Percentiles rank a stretch among this genome's conserved stretches.
phyloP scores from a whole-genome alignment of 2,888 invertebrate species.

The Ctena decussata region DNA sequence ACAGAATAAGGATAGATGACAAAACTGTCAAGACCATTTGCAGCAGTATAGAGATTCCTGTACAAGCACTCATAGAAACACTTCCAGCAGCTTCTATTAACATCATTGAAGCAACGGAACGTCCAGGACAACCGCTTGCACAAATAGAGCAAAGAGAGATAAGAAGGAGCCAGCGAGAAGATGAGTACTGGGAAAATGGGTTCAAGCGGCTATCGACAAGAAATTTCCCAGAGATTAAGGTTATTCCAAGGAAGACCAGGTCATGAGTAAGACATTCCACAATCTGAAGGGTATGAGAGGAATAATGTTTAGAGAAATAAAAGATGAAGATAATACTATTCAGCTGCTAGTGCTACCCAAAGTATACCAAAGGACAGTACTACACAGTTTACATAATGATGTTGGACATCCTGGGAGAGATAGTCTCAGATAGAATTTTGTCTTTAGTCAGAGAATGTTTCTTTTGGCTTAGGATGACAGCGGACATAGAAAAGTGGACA shows the following conservation, averaged over 20 bases:
- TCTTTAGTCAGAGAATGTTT: not conserved
- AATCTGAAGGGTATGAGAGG: not conserved
- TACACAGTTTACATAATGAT: not conserved
- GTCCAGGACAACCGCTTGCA: not conserved
- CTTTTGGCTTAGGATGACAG: not conserved
- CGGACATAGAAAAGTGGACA: not conserved
- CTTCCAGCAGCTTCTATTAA: not conserved
- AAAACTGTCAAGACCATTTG: not conserved
- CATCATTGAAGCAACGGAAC: not conserved
- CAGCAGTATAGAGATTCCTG: not conserved
- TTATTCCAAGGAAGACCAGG: not conserved
- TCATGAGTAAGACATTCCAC: not conserved
- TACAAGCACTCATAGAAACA: not conserved
- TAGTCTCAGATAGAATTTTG: no score
- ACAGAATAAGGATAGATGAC: not conserved
- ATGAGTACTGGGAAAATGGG: not conserved
- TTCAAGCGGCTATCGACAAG: not conserved
- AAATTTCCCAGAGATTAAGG: not conserved
- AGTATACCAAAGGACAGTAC: not conserved
- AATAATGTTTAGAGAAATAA: not conserved
- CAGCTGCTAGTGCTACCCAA: not conserved
- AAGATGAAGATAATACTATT: not conserved
- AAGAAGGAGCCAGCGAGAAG: not conserved
- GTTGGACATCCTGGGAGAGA: no score
- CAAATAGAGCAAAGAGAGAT: conserved; percentile 11